Base-by-base conservation (phyloP, 2,797 vertebrate species). In the Buceros bicornis region DNA sequence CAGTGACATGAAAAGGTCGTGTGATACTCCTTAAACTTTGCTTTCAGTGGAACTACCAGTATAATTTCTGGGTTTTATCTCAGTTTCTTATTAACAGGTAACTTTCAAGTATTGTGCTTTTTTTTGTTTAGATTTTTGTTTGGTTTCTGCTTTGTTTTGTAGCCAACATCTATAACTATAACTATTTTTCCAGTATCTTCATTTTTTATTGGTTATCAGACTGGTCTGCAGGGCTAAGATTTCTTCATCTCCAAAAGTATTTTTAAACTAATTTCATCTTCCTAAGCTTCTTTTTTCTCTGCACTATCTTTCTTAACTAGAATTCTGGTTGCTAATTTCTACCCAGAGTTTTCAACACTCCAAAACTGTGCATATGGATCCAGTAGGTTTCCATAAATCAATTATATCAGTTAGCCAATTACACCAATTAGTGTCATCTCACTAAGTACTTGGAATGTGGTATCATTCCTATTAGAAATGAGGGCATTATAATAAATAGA, bases 391-490 rank as follows among this genome's bases (percentile, higher is more conserved):
- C 48, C 31, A 18, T 74, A 83, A 31, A 40, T 9, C 60, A 48
- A 45, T 4, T 93, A 2, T 73, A 40, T 89, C 60, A 48, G 28
- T 69, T 77, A 90, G 31, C 19, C 58, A 87, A 4, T 89, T 79
- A 60, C 37, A 65, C 15, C 47, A 58, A 12, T 76, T 79, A 77
- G 20, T 94, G 48, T 88, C 78, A 82, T 92, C 42, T 93, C 83
- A 73, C 61, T 94, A 93, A 95, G 72, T 94, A 80, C 48, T 87
- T 95, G 58, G 57, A 89, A 89, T 85, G 33, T 50, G 19, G 33
- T 28, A 89, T 97, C 47, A 61, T 88, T 95, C 82, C 47, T 94
- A 8, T 66, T 93, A 76, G 54, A 90, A 95, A 53, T 69, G 83
- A 91, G 8, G 40, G 22, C 29, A 26, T 91, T 78, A 43, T 47